These are phyloP conservation scores for Cinclus cinclus DNA, from an alignment of 2,113 vertebrate species.

Conservation along the genomic window DNA sequence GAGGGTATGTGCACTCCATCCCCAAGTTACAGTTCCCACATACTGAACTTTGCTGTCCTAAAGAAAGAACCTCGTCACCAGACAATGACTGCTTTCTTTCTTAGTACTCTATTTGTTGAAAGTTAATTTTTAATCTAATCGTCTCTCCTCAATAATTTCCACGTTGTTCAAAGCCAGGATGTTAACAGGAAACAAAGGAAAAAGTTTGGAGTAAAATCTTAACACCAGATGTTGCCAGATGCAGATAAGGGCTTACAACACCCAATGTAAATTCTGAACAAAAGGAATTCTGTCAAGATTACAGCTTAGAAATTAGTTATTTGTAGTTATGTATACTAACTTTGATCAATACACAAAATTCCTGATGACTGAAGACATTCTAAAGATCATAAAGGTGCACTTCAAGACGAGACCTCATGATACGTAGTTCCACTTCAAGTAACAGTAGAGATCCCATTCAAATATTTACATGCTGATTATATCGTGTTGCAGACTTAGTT, in stretches of 20 bases:
- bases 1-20: not conserved
- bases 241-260: not conserved
- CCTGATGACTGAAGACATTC: not conserved
- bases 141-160: not conserved
- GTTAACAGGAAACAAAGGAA: not conserved
- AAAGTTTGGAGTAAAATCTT: not conserved
- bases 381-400: not conserved
- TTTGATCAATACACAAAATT: not conserved
- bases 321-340: not conserved
- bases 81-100: not conserved
- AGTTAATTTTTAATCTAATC: not conserved
- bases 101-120: not conserved
- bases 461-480: not conserved
- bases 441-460: not conserved
- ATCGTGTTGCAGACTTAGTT: not conserved
- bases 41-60: not conserved
- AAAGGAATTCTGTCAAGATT: not conserved
- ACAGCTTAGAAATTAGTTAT: not conserved
- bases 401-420: not conserved
- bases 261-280: not conserved
- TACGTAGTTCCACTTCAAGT: not conserved
- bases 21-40: not conserved
- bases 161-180: not conserved
- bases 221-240: not conserved
- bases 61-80: not conserved